Conservation (phyloP, 2,113 vertebrate species). For the Genyomyrus donnyi region DNA sequence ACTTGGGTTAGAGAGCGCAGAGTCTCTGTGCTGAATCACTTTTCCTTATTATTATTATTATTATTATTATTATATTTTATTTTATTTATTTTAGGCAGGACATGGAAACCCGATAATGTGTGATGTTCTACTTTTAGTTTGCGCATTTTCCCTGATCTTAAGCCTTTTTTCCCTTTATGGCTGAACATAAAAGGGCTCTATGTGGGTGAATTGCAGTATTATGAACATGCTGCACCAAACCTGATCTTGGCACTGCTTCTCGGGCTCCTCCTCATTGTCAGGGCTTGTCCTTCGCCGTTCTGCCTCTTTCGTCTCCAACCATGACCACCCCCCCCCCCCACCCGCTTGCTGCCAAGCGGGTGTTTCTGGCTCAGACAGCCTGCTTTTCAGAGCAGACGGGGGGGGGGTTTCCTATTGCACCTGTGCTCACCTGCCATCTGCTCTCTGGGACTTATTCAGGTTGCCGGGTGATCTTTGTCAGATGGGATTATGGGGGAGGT, state of each 20-base stretch:
- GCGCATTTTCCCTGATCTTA: neutral
- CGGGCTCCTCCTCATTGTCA: neutral
- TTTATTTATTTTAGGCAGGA: neutral
- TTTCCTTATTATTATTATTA: neutral
- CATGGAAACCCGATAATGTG: neutral
- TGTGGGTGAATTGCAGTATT: neutral
- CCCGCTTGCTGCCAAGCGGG: conserved; percentile 1
- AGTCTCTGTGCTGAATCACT: neutral
- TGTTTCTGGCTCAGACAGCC: conserved; percentile 15
- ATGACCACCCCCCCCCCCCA: neutral
- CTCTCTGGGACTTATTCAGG: neutral
- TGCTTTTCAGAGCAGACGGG: neutral
- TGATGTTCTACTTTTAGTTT: neutral
- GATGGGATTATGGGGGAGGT: neutral
- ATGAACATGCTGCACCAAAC: neutral
- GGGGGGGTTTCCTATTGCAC: conserved; percentile 9
- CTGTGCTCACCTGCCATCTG: conserved; percentile 20
- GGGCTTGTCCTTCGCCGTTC: neutral
- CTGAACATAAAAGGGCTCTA: neutral
- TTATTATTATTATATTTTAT: neutral
- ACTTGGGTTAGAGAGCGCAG: neutral
- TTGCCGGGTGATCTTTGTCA: neutral
- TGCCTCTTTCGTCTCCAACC: neutral
- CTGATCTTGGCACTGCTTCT: neutral
- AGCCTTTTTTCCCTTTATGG: neutral